Percentiles rank a stretch among this genome's conserved stretches.
Conservation (phyloP, 92 coral and sea anemone species). For the Muricea muricata region DNA sequence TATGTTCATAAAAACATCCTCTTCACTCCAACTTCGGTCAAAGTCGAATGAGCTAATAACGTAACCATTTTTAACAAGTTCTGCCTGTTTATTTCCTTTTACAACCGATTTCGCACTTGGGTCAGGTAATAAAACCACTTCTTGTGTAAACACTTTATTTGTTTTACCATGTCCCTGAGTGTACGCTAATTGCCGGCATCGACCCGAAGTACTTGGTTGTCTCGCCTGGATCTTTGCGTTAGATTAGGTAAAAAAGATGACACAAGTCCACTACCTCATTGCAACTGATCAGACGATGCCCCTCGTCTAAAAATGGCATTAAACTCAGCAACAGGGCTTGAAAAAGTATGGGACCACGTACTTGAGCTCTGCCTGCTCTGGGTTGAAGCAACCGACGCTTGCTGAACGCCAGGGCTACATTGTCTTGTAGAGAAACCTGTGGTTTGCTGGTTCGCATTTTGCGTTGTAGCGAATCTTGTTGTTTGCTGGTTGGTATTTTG, state of each 20-base stretch:
- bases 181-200: too few species aligned
- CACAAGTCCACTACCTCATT: neutral
- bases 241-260: neutral
- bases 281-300: neutral
- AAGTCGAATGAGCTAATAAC: conserved; percentile 31
- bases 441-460: neutral
- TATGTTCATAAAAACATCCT: neutral
- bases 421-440: neutral
- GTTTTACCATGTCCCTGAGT: too few species aligned
- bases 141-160: conserved; percentile 4
- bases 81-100: neutral
- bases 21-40: conserved; percentile 7
- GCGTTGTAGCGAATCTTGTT: too few species aligned
- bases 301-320: conserved; percentile 4
- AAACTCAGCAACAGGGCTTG: neutral
- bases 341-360: neutral
- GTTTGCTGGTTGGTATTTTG: neutral
- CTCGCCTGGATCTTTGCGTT: neutral
- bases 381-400: neutral
- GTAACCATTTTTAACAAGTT: conserved; percentile 4
- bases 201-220: too few species aligned
- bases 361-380: neutral
- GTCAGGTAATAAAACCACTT: conserved; percentile 15
- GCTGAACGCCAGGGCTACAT: too few species aligned
- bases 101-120: neutral